These are phyloP conservation scores for Lasius platythorax DNA, from an alignment of 2,888 invertebrate genomes.

Conservation along the genomic window DNA sequence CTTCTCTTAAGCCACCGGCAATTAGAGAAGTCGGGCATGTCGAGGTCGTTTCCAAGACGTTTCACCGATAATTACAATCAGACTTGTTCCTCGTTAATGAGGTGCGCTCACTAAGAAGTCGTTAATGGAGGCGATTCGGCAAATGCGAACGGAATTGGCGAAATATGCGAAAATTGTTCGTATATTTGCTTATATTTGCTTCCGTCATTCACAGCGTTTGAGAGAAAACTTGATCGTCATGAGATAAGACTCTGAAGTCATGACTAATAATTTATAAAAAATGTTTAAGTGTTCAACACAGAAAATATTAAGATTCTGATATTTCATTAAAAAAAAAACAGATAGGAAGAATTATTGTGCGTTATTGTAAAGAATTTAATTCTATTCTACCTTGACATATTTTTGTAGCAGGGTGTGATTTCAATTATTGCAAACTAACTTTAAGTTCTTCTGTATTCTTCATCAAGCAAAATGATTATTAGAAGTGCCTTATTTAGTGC, in stretches of 20 bases:
- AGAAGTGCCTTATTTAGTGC: not conserved
- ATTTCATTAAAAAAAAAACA: not conserved
- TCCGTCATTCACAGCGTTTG: not conserved
- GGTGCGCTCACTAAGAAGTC: constrained; percentile 43
- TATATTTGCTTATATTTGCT: not conserved
- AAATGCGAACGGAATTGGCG: constrained; percentile 9
- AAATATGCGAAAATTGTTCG: constrained; percentile 28
- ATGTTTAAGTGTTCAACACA: not conserved
- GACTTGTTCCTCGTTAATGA: constrained; percentile 52
- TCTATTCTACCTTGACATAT: not conserved
- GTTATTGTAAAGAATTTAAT: constrained; percentile 12
- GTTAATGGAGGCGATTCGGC: constrained; percentile 28
- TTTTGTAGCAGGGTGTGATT: not conserved
- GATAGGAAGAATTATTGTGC: not conserved
- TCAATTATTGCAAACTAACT: not conserved
- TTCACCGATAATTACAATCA: constrained; percentile 54
- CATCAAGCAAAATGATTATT: not conserved
- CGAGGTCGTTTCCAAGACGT: constrained; percentile 33
- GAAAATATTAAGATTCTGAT: not conserved
- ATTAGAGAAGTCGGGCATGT: constrained; percentile 38
- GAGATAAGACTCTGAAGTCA: not conserved
- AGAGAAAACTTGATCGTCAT: not conserved
- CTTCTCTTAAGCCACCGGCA: constrained; percentile 31
- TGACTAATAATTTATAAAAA: not conserved
- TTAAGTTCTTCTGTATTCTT: not conserved